phyloP scores from a whole-genome alignment of 2,888 invertebrate species.

The Adelognathus sp. region DNA sequence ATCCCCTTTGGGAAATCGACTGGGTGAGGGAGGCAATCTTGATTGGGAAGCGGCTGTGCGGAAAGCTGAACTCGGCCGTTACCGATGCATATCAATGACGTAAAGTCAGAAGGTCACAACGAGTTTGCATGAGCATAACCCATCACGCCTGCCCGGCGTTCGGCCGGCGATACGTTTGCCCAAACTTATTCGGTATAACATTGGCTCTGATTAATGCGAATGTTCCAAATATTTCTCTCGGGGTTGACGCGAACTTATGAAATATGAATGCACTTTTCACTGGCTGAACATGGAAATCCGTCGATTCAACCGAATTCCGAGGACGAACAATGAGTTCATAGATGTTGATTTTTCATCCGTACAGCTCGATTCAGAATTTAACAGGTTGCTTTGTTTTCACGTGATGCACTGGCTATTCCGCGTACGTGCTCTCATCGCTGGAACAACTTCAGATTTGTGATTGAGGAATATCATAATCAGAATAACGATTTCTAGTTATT shows the following conservation, averaged over 20 bases:
- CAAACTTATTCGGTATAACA: not conserved
- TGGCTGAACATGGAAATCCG: not conserved
- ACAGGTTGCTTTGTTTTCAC: no score
- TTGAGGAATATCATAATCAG: no score
- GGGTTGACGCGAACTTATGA: not conserved
- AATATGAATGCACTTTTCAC: not conserved
- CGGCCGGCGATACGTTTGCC: not conserved
- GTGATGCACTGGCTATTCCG: no score
- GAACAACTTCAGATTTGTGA: no score
- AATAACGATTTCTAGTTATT: no score
- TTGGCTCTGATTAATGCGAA: not conserved
- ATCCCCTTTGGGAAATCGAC: slow-evolving; percentile 31
- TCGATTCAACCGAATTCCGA: not conserved
- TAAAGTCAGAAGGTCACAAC: not conserved
- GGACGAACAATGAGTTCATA: not conserved
- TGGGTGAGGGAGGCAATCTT: not conserved
- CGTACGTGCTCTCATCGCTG: no score
- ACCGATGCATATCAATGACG: not conserved
- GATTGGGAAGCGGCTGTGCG: slow-evolving; percentile 8
- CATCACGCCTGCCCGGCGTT: not conserved
- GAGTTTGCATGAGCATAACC: not conserved
- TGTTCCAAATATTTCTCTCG: not conserved
- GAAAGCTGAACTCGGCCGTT: not conserved
- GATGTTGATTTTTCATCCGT: no score
- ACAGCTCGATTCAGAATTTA: no score